These are phyloP conservation scores for Pandemis heparana DNA, from an alignment of 2,888 invertebrate genomes.

Conservation along the genomic window DNA sequence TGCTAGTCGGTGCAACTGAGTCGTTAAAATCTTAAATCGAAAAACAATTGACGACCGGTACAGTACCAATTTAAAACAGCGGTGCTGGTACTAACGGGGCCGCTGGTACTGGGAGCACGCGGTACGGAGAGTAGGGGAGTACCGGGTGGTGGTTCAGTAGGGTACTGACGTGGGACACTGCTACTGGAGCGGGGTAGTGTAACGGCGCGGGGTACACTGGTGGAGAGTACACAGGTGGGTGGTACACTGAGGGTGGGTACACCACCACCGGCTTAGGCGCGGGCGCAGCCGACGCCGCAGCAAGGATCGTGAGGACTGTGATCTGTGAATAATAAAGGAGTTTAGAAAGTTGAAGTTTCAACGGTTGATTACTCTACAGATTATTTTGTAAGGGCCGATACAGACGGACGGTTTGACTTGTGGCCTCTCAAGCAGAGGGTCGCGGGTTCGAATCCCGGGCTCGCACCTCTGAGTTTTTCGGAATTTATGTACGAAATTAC, in stretches of 20 bases:
- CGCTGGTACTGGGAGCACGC: slow-evolving; percentile 54
- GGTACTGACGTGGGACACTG: slow-evolving; percentile 52
- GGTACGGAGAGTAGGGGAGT: slow-evolving; percentile 52
- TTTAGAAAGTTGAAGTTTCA: background rate
- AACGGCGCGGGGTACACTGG: slow-evolving; percentile 59
- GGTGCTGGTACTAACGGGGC: slow-evolving; percentile 30
- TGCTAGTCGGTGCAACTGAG: background rate
- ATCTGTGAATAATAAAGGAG: slow-evolving; percentile 51
- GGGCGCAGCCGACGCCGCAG: slow-evolving; percentile 56
- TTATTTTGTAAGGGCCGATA: no score
- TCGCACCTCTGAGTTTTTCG: no score
- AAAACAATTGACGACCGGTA: background rate
- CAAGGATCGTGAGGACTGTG: slow-evolving; percentile 56
- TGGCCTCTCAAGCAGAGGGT: no score
- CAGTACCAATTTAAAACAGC: slow-evolving; percentile 10
- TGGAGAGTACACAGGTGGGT: slow-evolving; percentile 49
- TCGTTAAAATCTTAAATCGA: background rate
- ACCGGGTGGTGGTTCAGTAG: slow-evolving; percentile 54
- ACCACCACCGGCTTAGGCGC: slow-evolving; percentile 63
- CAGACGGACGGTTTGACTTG: no score
- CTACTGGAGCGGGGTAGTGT: slow-evolving; percentile 61
- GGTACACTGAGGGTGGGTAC: slow-evolving; percentile 53
- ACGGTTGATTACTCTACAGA: no score
- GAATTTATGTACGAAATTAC: no score
- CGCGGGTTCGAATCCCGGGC: no score